Conservation (phyloP, 1,140 invertebrate genomes). For the Drosophila mojavensis region DNA sequence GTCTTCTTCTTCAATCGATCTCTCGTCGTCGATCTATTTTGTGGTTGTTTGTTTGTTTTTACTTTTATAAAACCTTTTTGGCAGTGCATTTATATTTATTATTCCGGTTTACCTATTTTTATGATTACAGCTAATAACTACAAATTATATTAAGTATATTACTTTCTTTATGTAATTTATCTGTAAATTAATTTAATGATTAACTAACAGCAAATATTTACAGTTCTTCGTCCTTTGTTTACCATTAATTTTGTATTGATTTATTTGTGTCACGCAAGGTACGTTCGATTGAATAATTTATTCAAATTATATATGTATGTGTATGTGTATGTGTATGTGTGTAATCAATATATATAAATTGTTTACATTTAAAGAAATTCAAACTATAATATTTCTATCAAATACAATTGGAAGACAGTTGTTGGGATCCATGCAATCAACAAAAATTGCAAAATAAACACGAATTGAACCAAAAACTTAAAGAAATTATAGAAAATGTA, state of each 20-base stretch:
- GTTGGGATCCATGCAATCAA: slow-evolving; percentile 62
- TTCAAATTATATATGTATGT: slow-evolving; percentile 35
- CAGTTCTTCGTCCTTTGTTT: slow-evolving; percentile 48
- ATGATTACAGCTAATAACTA: slow-evolving; percentile 68
- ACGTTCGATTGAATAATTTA: slow-evolving; percentile 73
- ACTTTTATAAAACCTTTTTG: slow-evolving; percentile 81
- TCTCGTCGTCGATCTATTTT: slow-evolving; percentile 47
- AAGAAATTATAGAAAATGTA: background rate
- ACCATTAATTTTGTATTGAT: slow-evolving; percentile 11
- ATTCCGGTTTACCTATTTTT: slow-evolving; percentile 70
- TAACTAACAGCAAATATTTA: slow-evolving; percentile 80
- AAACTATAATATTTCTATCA: slow-evolving; percentile 59
- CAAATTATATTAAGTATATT: slow-evolving; percentile 56
- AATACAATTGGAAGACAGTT: slow-evolving; percentile 81
- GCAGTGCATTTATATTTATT: slow-evolving; percentile 83
- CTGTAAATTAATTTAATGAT: slow-evolving; percentile 71
- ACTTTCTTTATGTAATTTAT: slow-evolving; percentile 48
- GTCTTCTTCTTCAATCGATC: background rate
- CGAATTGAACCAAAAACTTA: too few relatives aligned
- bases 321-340: slow-evolving; percentile 1
- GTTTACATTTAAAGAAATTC: slow-evolving; percentile 46
- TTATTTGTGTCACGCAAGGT: slow-evolving; percentile 72
- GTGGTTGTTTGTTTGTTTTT: slow-evolving; percentile 56
- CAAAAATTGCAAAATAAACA: slow-evolving; percentile 23
- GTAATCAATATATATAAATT: slow-evolving; percentile 7